Evolutionary conservation across 2,113 vertebrate genomes (phyloP).

Genomic region (Coptodon bakossiorum): DNA sequence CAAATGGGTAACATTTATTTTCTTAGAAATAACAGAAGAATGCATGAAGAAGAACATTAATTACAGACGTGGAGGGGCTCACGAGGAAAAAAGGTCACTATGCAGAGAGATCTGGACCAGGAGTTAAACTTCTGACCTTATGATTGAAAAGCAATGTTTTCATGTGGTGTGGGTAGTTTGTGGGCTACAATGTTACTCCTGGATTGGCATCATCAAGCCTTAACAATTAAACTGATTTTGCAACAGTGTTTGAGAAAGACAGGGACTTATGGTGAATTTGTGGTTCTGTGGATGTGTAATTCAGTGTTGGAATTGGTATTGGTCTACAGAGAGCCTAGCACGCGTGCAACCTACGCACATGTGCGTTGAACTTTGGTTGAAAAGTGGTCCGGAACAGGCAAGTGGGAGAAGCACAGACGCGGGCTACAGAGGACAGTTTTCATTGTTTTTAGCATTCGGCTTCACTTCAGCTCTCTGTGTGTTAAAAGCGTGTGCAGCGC

Average conservation of each 20-base stretch:
- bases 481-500: neutral
- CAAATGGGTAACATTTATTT: neutral
- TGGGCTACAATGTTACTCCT: neutral
- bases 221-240: neutral
- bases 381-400: neutral
- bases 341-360: accelerated
- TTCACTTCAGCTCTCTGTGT: neutral
- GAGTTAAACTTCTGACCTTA: neutral
- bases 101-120: neutral
- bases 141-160: neutral
- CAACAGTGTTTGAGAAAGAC: neutral
- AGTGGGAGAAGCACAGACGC: neutral
- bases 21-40: neutral
- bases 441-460: neutral
- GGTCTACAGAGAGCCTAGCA: neutral
- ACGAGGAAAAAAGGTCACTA: neutral
- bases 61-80: neutral
- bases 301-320: neutral
- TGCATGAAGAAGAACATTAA: neutral
- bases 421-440: neutral
- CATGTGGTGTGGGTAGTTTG: neutral
- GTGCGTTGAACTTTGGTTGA: neutral
- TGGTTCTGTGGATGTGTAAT: neutral
- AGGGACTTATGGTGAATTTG: neutral
- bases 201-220: neutral